Percentiles rank a stretch among this genome's conserved stretches.
Evolutionary conservation across 2,797 vertebrate species (phyloP).

Genomic region (Lateolabrax maculatus): DNA sequence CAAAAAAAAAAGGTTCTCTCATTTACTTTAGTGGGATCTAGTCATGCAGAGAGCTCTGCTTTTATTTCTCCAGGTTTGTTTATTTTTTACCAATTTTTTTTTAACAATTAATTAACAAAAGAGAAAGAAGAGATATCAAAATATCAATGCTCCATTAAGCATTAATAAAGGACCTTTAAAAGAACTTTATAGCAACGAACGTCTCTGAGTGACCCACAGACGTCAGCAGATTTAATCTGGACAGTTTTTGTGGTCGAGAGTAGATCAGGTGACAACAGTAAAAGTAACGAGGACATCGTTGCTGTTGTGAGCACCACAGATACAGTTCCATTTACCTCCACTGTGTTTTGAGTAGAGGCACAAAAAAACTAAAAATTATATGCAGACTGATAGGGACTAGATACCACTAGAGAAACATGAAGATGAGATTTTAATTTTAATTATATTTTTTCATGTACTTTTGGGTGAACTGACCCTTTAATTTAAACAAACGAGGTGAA

Average conservation of each 20-base stretch:
- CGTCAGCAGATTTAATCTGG: too few species aligned
- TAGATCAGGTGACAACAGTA: too few species aligned
- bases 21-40: not conserved
- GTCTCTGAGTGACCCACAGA: too few species aligned
- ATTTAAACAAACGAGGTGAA: not conserved
- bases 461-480: conserved; percentile 15
- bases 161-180: too few species aligned
- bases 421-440: rapidly evolving
- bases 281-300: too few species aligned
- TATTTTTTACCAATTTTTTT: not conserved
- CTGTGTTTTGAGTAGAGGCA: not conserved
- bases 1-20: too few species aligned
- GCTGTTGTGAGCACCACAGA: too few species aligned
- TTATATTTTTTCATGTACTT: not conserved
- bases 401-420: not conserved
- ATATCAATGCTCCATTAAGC: too few species aligned
- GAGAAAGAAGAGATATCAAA: too few species aligned
- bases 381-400: not conserved
- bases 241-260: too few species aligned
- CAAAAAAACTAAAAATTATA: not conserved
- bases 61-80: not conserved
- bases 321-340: not conserved
- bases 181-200: too few species aligned
- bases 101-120: not conserved
- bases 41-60: not conserved